Evolutionary conservation across 1,140 invertebrate species (phyloP), one percentile per base, ranked within the genome.

Genomic region (Drosophila bifasciata): DNA sequence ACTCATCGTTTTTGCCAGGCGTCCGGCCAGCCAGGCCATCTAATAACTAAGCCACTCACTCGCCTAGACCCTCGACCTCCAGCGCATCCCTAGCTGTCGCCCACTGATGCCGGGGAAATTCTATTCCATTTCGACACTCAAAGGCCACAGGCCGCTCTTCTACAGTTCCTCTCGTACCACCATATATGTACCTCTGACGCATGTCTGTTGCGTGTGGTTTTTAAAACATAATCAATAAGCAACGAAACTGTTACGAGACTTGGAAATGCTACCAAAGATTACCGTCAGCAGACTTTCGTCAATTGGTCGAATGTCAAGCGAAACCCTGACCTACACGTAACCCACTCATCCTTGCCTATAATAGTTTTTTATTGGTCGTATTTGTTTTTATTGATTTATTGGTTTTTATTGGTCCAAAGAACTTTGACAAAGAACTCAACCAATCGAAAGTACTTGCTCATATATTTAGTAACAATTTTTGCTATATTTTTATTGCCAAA

Each of bases 151-250:
- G 19, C 15, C 8, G 36, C 21, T 15, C 9, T 57, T 41, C 41
- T 49, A 44, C 16, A 2, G 28, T 32, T 32, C 9, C 28, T 11
- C 15, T 4, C 28, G 41, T 7, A n/a, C 16, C 11, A 41, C 41
- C 36, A 58, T 72, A 39, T 21, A 43, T 59, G 41, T 64, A n/a
- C n/a, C n/a, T n/a, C 50, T 61, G 58, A 56, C 83, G 77, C 69
- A 85, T 88, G 73, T 63, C 73, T 81, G 81, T 86, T 86, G 83
- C 11, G 32, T 36, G 28, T 32, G 8, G 68, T 86, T 85, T 74
- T 76, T 44, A 63, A 63, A 50, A 46, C 41, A 70, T 80, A 86
- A 86, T 85, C 81, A 79, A 85, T 85, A 81, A 76, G 51, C 52
- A 17, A 48, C 28, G 17, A 41, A 68, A 60, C 73, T 51, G 61